Conservation (phyloP, 1,140 invertebrate species). For the Saxidomus purpurata region DNA sequence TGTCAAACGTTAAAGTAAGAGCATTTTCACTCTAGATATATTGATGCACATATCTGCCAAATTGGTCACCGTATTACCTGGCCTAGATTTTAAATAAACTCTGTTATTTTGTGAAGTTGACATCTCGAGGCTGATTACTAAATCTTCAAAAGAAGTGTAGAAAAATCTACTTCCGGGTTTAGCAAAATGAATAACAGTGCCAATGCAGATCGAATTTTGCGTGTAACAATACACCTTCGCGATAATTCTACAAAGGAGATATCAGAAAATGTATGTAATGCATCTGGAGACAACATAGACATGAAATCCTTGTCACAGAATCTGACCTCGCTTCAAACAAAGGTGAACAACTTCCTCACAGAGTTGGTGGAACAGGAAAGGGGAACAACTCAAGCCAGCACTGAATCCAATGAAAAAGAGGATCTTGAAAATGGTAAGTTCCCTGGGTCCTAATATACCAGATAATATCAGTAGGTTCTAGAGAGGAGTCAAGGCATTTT, state of each 20-base stretch:
- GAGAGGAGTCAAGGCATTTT: no score
- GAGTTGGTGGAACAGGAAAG: slow-evolving; percentile 47
- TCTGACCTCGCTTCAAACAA: neutral
- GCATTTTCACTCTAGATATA: neutral
- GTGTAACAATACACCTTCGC: slow-evolving; percentile 20
- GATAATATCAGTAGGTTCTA: neutral
- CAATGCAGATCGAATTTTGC: neutral
- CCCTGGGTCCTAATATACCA: neutral
- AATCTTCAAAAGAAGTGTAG: neutral
- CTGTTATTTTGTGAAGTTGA: neutral
- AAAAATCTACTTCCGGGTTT: neutral
- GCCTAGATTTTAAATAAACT: slow-evolving; percentile 8
- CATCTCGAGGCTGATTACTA: neutral
- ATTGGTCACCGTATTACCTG: neutral
- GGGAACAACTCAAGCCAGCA: slow-evolving; percentile 30
- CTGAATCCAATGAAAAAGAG: neutral
- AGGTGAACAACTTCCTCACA: slow-evolving; percentile 37
- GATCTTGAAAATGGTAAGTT: neutral
- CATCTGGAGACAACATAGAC: slow-evolving; percentile 28
- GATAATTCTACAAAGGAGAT: slow-evolving; percentile 39
- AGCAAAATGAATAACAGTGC: neutral
- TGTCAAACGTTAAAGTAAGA: neutral
- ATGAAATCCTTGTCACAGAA: neutral
- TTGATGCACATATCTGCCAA: neutral
- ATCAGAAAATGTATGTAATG: slow-evolving; percentile 39